Base-by-base conservation (phyloP, 2,113 vertebrate species). In the Lontra canadensis region DNA sequence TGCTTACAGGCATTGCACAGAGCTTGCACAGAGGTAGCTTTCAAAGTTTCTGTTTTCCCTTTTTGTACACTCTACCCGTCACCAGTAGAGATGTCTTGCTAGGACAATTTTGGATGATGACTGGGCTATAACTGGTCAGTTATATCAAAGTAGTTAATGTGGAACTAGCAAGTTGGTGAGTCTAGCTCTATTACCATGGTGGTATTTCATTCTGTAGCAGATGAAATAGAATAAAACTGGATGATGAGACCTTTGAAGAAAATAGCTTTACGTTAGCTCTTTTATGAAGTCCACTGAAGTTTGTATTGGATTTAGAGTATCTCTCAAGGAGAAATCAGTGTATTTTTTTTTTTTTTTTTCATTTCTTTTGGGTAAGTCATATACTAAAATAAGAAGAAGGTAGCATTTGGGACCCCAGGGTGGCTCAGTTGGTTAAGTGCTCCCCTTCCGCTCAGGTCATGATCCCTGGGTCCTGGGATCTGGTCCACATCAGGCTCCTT, bases 91-190 rank as follows among this genome's bases (percentile, higher is more conserved):
- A 49, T 59, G 13, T 78, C 44, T 85, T 80, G 7, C 25, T 92
- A 44, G 71, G 14, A 73, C 93, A 85, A 92, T 89, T 59, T 34
- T 89, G 44, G 44, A 79, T 80, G 52, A 73, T 91, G 39, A 59
- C 29, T 61, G 61, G 25, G 15, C 65, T 89, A 7, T 85, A 44
- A 71, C 12, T 91, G 63, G 49, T 79, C 14, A 57, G 0, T 80
- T 71, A 29, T 9, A 52, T 95, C 80, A 94, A 57, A 82, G 29
- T n/a, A 49, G 39, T 71, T 97, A 84, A 71, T 96, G 18, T 95
- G 81, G 29, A 96, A 44, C 47, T 95, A 91, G 39, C 59, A 94
- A 49, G 23, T 87, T 97, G 67, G 26, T 91, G 31, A 57, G 76
- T 88, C 25, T 95, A 69, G 55, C 36, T 88, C 23, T 95, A 2